Conservation (phyloP, 2,888 invertebrate genomes). For the Esperia sulphurella region DNA sequence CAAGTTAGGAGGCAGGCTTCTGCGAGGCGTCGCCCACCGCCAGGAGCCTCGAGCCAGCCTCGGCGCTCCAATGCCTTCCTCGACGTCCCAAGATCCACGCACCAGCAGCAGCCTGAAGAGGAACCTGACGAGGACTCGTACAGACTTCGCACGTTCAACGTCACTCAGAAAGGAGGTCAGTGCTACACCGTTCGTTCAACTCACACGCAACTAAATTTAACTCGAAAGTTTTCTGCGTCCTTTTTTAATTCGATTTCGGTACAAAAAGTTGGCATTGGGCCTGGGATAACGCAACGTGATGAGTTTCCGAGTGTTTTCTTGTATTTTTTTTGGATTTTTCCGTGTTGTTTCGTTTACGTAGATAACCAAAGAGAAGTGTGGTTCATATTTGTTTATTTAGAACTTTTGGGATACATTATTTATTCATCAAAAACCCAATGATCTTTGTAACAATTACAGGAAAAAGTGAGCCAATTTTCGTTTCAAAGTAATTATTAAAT, state of each 20-base stretch:
- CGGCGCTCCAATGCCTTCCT: constrained; percentile 85
- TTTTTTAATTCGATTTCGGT: constrained; percentile 50
- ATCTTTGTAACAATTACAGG: no score
- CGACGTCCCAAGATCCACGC: constrained; percentile 76
- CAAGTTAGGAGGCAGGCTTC: constrained; percentile 82
- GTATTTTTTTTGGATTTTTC: constrained; percentile 15
- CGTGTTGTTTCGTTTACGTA: constrained; percentile 9
- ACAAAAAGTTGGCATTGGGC: constrained; percentile 21
- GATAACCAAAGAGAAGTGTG: constrained; percentile 8
- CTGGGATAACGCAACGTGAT: constrained; percentile 13
- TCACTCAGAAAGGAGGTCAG: constrained; percentile 92
- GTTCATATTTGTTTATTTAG: no score
- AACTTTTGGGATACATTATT: no score
- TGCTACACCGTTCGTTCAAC: constrained; percentile 65
- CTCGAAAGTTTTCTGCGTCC: constrained; percentile 45
- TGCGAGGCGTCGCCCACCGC: constrained; percentile 74
- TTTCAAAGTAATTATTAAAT: no score
- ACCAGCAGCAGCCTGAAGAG: constrained; percentile 65
- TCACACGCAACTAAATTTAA: constrained; percentile 47
- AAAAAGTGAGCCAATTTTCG: no score
- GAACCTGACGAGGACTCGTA: constrained; percentile 92
- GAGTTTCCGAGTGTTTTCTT: constrained; percentile 35
- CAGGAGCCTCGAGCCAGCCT: constrained; percentile 66
- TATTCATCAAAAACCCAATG: no score
- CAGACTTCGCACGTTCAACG: constrained; percentile 94